phyloP scores from a whole-genome alignment of 2,797 vertebrate genomes.

The Onychomys torridus region DNA sequence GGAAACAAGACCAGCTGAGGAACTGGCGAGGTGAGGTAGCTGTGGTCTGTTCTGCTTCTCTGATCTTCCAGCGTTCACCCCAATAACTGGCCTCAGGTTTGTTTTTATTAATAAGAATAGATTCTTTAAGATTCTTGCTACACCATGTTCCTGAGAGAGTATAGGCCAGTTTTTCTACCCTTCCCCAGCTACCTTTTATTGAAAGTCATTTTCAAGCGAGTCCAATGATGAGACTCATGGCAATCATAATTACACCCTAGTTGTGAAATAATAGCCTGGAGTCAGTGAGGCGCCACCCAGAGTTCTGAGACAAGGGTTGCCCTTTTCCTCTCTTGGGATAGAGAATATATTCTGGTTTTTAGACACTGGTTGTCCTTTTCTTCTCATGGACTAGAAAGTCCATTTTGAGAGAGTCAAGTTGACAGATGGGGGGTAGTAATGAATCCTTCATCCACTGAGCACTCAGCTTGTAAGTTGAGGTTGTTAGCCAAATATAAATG shows the following conservation, averaged over 20 bases:
- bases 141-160: not conserved
- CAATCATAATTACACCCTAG: not conserved
- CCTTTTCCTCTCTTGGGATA: not conserved
- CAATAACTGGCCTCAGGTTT: no score
- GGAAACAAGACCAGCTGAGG: no score
- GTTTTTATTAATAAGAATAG: no score
- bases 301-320: not conserved
- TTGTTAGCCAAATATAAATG: not conserved
- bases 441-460: not conserved
- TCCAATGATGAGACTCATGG: not conserved
- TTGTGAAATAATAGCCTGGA: not conserved
- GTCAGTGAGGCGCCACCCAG: not conserved
- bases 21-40: no score
- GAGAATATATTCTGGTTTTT: no score
- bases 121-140: no score
- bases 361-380: not conserved
- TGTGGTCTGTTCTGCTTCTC: no score
- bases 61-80: no score
- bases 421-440: not conserved
- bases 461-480: not conserved
- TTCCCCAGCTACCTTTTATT: not conserved
- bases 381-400: not conserved
- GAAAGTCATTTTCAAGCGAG: not conserved
- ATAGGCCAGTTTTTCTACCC: not conserved
- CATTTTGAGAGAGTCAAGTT: not conserved